phyloP scores from a whole-genome alignment of 2,113 vertebrate genomes.

The Calypte anna region DNA sequence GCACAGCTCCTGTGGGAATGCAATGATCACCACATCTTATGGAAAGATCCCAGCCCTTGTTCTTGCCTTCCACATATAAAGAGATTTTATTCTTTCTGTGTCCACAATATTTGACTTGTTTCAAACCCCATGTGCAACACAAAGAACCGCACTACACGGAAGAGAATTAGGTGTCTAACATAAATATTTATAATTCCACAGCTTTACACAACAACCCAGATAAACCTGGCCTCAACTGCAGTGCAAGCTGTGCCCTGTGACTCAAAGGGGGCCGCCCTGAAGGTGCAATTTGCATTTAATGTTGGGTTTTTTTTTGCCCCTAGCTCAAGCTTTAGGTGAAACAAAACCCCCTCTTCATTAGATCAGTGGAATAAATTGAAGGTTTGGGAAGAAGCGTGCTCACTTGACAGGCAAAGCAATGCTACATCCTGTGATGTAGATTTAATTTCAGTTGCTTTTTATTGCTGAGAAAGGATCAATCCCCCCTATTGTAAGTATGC shows the following conservation, averaged over 20 bases:
- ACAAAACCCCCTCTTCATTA: neutral
- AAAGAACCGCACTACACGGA: neutral
- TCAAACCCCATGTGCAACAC: neutral
- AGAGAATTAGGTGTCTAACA: neutral
- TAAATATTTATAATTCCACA: conserved; percentile 26
- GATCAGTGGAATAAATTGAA: neutral
- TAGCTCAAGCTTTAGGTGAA: conserved; percentile 31
- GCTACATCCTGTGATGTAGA: neutral
- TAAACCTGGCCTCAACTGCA: neutral
- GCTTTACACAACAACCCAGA: neutral
- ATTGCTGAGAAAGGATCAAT: neutral
- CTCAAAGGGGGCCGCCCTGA: neutral
- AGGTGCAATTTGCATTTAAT: conserved; percentile 21
- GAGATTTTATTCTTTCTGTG: neutral
- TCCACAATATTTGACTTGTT: neutral
- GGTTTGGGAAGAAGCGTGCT: neutral
- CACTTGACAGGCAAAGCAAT: neutral
- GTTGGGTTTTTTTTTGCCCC: neutral
- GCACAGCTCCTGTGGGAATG: neutral
- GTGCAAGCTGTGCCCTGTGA: neutral
- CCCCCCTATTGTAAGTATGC: neutral
- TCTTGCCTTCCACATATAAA: neutral
- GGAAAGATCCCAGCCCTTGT: neutral
- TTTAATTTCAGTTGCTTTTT: neutral
- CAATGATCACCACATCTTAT: neutral